Evolutionary conservation across 2,797 vertebrate genomes (phyloP).

Genomic region (Leptodon cayanensis): DNA sequence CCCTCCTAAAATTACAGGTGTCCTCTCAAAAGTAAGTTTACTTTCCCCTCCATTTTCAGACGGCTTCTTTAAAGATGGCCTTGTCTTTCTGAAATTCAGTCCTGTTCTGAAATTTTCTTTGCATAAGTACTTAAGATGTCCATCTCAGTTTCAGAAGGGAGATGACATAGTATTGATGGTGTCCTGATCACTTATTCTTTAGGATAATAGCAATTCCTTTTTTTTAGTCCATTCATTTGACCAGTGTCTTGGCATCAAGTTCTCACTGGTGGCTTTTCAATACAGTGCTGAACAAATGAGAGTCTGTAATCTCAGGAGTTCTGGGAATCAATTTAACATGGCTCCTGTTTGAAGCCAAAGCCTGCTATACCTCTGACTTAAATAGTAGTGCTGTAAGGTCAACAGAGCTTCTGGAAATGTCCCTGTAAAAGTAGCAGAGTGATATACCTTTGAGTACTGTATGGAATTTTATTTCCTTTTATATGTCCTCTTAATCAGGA

Average conservation of each 20-base stretch:
- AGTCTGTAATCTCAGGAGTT: neutral
- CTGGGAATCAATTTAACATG: neutral
- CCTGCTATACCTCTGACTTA: neutral
- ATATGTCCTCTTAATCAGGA: neutral
- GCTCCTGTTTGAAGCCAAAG: neutral
- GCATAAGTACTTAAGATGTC: neutral
- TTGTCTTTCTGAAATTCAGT: neutral
- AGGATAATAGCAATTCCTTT: neutral
- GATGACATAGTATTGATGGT: neutral
- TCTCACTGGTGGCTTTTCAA: neutral
- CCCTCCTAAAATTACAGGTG: neutral
- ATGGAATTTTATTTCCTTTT: conserved; percentile 10
- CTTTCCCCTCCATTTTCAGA: neutral
- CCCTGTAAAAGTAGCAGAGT: neutral
- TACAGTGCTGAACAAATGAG: neutral
- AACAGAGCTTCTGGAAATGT: neutral
- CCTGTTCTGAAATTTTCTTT: neutral
- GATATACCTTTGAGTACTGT: neutral
- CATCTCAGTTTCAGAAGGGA: neutral
- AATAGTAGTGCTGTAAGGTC: neutral
- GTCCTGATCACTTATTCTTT: neutral
- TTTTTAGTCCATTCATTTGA: neutral
- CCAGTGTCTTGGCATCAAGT: neutral
- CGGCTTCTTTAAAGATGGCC: neutral
- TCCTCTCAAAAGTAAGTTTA: neutral